A percentile compares a stretch with the other conserved stretches of the same genome.
Conservation (phyloP, 2,888 invertebrate genomes). For the Smittia sp. region DNA sequence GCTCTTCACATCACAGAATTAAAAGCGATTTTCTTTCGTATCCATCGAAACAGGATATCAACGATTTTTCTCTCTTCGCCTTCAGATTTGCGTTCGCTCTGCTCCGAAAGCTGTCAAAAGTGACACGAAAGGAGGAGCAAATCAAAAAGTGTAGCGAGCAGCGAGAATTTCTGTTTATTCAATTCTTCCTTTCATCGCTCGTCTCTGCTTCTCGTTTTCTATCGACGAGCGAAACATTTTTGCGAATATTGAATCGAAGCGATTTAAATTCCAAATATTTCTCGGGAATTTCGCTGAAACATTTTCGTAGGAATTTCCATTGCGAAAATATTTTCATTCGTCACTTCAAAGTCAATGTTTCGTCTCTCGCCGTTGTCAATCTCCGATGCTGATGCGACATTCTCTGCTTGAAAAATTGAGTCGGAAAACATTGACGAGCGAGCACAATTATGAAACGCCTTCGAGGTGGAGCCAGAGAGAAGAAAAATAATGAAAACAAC, state of each 20-base stretch:
- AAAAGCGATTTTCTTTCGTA: not conserved
- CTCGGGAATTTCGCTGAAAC: not conserved
- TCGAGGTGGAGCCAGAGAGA: slow-evolving; percentile 37
- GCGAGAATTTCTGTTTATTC: slow-evolving; percentile 3
- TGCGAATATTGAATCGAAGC: not conserved
- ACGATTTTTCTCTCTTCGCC: not conserved
- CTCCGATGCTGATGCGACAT: not conserved
- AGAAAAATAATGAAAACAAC: slow-evolving; percentile 35
- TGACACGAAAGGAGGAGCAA: slow-evolving; percentile 34
- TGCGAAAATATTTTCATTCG: not conserved
- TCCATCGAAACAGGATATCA: slow-evolving; percentile 12
- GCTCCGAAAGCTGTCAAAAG: slow-evolving; percentile 23
- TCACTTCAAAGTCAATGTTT: not conserved
- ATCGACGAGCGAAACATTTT: not conserved
- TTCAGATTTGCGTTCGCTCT: slow-evolving; percentile 3
- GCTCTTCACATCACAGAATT: not conserved
- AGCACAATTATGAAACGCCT: slow-evolving; percentile 36
- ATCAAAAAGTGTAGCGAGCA: not conserved
- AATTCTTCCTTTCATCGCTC: no score
- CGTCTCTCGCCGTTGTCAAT: not conserved
- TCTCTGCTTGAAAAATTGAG: not conserved
- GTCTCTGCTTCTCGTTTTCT: not conserved
- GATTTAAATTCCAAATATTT: slow-evolving; percentile 5
- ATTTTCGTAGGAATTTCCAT: not conserved
- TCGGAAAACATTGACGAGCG: slow-evolving; percentile 34